These are phyloP conservation scores for Sinocyclocheilus anophthalmus DNA, from an alignment of 2,113 vertebrate species.

Conservation along the genomic window DNA sequence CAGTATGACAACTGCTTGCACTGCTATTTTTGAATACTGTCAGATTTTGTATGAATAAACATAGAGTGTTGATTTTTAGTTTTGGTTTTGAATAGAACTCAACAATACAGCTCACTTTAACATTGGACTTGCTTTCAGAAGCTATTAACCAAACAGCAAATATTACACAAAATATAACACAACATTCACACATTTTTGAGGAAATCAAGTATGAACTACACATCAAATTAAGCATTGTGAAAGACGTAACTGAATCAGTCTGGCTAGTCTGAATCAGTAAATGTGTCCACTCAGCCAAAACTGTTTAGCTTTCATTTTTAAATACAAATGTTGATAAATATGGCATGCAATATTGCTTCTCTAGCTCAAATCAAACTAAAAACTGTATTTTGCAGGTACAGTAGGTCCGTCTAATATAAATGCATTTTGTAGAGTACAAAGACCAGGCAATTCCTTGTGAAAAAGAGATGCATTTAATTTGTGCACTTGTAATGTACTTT, in stretches of 20 bases:
- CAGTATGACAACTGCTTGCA: conserved; percentile 19
- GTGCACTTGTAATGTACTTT: not conserved
- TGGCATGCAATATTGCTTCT: too few relatives aligned
- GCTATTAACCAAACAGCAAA: not conserved
- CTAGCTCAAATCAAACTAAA: not conserved
- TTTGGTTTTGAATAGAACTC: not conserved
- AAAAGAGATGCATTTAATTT: not conserved
- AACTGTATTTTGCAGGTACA: too few relatives aligned
- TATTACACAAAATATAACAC: not conserved
- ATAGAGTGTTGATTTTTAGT: not conserved
- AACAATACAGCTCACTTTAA: not conserved
- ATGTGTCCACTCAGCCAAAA: too few relatives aligned
- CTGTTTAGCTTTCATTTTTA: too few relatives aligned
- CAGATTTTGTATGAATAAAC: not conserved
- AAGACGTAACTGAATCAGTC: not conserved
- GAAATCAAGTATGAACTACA: not conserved
- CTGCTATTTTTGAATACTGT: conserved; percentile 20
- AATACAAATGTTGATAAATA: too few relatives aligned
- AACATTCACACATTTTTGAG: not conserved
- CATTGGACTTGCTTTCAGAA: not conserved
- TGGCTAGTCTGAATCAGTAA: too few relatives aligned
- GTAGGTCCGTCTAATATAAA: not conserved
- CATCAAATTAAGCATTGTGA: not conserved
- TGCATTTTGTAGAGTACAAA: not conserved
- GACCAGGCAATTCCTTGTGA: not conserved